These are phyloP conservation scores for Tapera naevia DNA, from an alignment of 2,797 vertebrate species.

Conservation along the genomic window DNA sequence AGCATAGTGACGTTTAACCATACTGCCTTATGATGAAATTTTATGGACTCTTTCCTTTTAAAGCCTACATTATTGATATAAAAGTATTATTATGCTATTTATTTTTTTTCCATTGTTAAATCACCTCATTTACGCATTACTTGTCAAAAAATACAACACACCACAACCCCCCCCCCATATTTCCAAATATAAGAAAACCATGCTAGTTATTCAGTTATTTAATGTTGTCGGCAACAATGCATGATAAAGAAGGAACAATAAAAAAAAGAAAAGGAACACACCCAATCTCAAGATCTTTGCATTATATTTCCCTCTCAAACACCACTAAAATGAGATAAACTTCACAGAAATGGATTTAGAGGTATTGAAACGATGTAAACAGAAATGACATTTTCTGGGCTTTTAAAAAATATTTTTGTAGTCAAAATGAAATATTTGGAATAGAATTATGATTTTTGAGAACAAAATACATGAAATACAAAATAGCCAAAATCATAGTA, in stretches of 20 bases:
- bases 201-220: neutral
- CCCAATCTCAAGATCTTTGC: neutral
- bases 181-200: neutral
- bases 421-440: neutral
- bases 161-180: neutral
- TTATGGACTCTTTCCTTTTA: neutral
- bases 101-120: neutral
- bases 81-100: neutral
- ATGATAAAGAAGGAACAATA: neutral
- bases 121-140: neutral
- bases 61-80: neutral
- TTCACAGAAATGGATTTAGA: neutral
- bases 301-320: neutral
- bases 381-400: neutral
- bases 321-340: neutral
- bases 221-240: neutral
- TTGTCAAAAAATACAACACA: neutral
- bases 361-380: neutral
- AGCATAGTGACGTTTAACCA: neutral
- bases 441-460: neutral
- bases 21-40: neutral
- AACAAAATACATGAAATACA: neutral
- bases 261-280: neutral
- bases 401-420: neutral
- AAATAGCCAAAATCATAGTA: neutral